Conservation (phyloP, 2,888 invertebrate species). For the Erpobdella octoculata region DNA sequence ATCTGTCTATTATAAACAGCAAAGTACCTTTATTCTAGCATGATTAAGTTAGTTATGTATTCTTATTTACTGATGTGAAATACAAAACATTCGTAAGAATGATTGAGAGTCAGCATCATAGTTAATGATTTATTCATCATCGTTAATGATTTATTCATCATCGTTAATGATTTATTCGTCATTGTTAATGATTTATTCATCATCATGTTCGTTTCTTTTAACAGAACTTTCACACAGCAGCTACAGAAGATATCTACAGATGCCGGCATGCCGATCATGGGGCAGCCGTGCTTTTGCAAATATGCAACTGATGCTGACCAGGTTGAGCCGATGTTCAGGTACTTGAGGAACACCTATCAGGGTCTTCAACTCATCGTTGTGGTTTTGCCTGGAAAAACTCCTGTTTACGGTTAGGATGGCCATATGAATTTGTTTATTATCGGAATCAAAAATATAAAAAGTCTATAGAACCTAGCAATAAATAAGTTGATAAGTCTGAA, state of each 20-base stretch:
- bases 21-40: too few species aligned
- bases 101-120: too few species aligned
- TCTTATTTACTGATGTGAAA: too few species aligned
- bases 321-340: slow-evolving; percentile 51
- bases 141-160: not conserved
- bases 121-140: not conserved
- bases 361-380: slow-evolving; percentile 93
- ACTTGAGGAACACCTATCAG: slow-evolving; percentile 90
- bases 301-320: slow-evolving; percentile 99
- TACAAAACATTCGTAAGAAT: too few species aligned
- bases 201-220: slow-evolving; percentile 34
- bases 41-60: too few species aligned
- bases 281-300: slow-evolving; percentile 89
- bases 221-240: slow-evolving; percentile 87
- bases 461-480: not conserved
- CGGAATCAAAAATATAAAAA: not conserved
- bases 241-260: slow-evolving; percentile 98
- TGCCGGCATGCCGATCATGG: slow-evolving; percentile 99
- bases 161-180: not conserved
- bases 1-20: too few species aligned
- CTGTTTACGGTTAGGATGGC: slow-evolving; percentile 88
- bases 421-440: not conserved
- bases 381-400: slow-evolving; percentile 94
- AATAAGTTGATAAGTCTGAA: too few species aligned
- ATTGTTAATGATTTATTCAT: not conserved